phyloP scores from a whole-genome alignment of 2,797 vertebrate genomes.

The Yasuhikotakia modesta region DNA sequence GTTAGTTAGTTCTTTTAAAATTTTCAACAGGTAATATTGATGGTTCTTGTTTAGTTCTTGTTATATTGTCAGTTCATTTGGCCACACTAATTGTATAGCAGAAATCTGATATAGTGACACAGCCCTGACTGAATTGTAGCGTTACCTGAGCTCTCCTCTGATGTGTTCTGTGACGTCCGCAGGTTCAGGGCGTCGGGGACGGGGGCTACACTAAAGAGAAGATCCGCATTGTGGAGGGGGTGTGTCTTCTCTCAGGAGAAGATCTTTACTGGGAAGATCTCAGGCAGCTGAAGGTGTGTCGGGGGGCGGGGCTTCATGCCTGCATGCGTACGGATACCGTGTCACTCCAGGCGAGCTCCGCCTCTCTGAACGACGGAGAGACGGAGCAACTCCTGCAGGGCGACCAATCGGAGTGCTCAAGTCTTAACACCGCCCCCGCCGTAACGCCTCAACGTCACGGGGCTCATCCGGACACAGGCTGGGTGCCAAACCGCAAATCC shows the following conservation, averaged over 20 bases:
- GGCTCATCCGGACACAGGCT: constrained; percentile 91
- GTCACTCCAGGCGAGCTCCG: constrained; percentile 95
- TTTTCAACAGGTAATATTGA: too few relatives aligned
- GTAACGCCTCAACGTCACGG: constrained; percentile 85
- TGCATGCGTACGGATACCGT: constrained; percentile 97
- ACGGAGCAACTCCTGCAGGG: constrained; percentile 96
- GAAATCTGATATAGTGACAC: too few relatives aligned
- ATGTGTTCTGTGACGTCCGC: background rate
- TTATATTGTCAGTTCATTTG: too few relatives aligned
- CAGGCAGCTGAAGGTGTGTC: constrained; percentile 90
- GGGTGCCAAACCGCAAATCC: constrained; percentile 88
- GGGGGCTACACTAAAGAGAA: constrained; percentile 95
- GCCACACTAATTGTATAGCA: too few relatives aligned
- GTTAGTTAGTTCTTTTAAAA: too few relatives aligned
- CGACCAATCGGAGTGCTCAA: constrained; percentile 95
- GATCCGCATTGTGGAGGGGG: constrained; percentile 96
- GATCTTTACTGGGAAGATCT: constrained; percentile 97
- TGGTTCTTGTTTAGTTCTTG: too few relatives aligned
- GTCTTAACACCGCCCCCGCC: constrained; percentile 82
- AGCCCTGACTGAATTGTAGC: too few relatives aligned
- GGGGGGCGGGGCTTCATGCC: constrained; percentile 89
- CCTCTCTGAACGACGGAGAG: constrained; percentile 92
- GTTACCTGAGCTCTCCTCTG: background rate
- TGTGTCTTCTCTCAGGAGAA: constrained; percentile 91
- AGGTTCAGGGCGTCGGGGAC: constrained; percentile 82